These are phyloP conservation scores for Drosophila siamana DNA, from an alignment of 2,888 invertebrate species.

Conservation along the genomic window DNA sequence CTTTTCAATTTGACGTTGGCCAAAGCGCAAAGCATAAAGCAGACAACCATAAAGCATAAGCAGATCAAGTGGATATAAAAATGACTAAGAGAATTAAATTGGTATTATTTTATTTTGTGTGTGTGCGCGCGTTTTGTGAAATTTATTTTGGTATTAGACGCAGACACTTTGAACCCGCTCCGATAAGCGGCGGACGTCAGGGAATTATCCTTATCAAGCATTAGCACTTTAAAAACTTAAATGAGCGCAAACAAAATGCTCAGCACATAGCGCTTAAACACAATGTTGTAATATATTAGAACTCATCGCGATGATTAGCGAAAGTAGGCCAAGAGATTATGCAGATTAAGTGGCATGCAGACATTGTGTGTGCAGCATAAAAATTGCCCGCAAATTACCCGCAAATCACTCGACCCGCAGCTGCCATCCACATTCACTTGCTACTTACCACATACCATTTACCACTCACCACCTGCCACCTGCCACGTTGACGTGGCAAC, in stretches of 20 bases:
- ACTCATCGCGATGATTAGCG: constrained; percentile 64
- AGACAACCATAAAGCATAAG: constrained; percentile 10
- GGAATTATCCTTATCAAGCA: constrained; percentile 47
- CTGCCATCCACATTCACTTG: neutral
- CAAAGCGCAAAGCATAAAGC: constrained; percentile 14
- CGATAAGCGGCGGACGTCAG: constrained; percentile 35
- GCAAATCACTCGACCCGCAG: constrained; percentile 59
- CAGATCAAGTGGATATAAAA: constrained; percentile 19
- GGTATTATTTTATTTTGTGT: too few species aligned
- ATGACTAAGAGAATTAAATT: constrained; percentile 7
- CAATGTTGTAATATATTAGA: constrained; percentile 5
- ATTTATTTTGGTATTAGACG: constrained; percentile 18
- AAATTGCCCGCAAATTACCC: constrained; percentile 67
- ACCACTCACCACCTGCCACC: too few species aligned
- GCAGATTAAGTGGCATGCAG: constrained; percentile 39
- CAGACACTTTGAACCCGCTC: constrained; percentile 20
- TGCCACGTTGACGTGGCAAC: constrained; percentile 30
- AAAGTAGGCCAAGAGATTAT: constrained; percentile 67
- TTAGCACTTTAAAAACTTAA: constrained; percentile 50
- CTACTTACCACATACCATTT: neutral
- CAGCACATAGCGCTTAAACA: too few species aligned
- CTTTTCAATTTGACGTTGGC: constrained; percentile 38
- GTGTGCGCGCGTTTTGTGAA: neutral
- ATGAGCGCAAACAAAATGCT: constrained; percentile 30
- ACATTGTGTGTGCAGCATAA: constrained; percentile 47